These are phyloP conservation scores for Andrena dorsata DNA, from an alignment of 2,888 invertebrate genomes.

Conservation along the genomic window DNA sequence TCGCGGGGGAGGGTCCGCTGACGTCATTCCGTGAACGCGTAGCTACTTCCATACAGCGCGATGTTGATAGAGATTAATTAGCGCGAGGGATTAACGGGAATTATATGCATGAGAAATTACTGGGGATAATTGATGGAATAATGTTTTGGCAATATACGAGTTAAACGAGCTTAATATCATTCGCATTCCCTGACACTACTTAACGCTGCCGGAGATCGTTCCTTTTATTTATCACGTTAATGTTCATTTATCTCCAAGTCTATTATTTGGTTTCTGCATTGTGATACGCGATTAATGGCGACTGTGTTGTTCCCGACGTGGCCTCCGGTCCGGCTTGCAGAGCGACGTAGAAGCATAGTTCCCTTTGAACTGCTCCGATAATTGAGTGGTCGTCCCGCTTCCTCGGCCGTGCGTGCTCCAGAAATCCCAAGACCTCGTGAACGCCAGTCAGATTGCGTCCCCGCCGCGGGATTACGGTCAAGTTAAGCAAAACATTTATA, in stretches of 20 bases:
- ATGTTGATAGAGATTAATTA: constrained; percentile 38
- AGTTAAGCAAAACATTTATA: constrained; percentile 59
- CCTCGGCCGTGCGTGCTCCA: not conserved
- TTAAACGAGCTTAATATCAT: not conserved
- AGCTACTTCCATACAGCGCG: constrained; percentile 29
- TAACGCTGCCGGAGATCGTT: no score
- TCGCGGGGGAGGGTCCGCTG: constrained; percentile 25
- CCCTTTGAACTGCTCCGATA: not conserved
- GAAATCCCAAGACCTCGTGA: constrained; percentile 53
- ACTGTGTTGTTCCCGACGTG: no score
- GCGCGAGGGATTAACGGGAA: constrained; percentile 14
- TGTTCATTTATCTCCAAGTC: no score
- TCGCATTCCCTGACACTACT: not conserved
- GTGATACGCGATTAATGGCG: no score
- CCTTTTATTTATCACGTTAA: no score
- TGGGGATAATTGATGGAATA: not conserved
- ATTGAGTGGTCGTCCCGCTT: not conserved
- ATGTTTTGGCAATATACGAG: not conserved
- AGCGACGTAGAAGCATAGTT: not conserved
- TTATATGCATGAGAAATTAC: constrained; percentile 7
- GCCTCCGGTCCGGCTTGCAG: not conserved
- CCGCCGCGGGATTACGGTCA: constrained; percentile 59
- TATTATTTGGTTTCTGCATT: no score
- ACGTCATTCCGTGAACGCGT: constrained; percentile 48
- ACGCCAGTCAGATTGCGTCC: constrained; percentile 59